phyloP scores from a whole-genome alignment of 2,888 invertebrate species.

The Hirtodrosophila histrioides region DNA sequence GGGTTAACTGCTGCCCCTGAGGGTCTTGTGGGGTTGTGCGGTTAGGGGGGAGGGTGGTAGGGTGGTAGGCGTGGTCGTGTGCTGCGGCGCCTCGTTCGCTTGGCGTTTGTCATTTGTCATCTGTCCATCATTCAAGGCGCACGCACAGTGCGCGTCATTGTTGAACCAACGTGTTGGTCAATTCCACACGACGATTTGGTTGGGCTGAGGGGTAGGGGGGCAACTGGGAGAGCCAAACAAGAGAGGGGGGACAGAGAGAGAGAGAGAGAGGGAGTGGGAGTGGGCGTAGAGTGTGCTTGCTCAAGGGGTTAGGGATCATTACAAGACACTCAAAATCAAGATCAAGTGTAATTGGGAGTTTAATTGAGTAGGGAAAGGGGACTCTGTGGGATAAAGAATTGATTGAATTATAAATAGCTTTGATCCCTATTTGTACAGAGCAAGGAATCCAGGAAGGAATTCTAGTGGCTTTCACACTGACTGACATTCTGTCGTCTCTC shows the following conservation, averaged over 20 bases:
- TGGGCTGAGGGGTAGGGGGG: slow-evolving; percentile 1
- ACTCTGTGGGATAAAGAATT: no score
- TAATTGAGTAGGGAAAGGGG: no score
- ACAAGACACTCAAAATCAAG: no score
- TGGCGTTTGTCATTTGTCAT: slow-evolving; percentile 39
- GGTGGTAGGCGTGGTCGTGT: slow-evolving; percentile 12
- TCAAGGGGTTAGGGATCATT: background rate
- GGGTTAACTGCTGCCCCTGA: slow-evolving; percentile 1
- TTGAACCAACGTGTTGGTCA: slow-evolving; percentile 42
- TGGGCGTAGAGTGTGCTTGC: background rate
- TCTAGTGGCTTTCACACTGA: no score
- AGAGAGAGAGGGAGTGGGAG: background rate
- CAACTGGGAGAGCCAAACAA: no score
- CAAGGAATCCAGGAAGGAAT: no score
- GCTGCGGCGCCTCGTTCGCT: slow-evolving; percentile 16
- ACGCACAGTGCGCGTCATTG: slow-evolving; percentile 59
- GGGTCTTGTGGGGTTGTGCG: no score
- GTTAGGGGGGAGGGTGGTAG: no score
- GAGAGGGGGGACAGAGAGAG: background rate
- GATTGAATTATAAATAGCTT: no score
- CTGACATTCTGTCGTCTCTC: no score
- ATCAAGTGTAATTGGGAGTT: no score
- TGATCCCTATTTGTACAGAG: no score
- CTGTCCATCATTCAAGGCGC: slow-evolving; percentile 53
- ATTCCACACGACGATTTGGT: slow-evolving; percentile 21